Evolutionary conservation across 2,113 vertebrate species (phyloP).

Genomic region (Ctenomys sociabilis): DNA sequence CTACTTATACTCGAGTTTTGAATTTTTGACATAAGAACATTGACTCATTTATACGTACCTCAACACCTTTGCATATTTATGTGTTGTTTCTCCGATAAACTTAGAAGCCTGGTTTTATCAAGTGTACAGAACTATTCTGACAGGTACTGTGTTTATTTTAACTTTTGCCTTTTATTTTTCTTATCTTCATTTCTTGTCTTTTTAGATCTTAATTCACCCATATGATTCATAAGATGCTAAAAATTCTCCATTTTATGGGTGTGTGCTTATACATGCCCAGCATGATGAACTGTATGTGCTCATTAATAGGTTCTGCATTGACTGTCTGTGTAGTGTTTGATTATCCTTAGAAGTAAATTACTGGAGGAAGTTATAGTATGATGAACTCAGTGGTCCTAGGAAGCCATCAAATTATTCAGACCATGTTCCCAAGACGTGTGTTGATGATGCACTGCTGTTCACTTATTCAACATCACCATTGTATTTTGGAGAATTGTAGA

Average conservation of each 20-base stretch:
- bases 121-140: not conserved
- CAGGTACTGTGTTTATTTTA: not conserved
- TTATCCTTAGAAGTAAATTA: not conserved
- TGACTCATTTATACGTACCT: not conserved
- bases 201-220: not conserved
- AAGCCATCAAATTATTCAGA: not conserved
- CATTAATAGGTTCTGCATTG: not conserved
- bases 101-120: not conserved
- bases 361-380: not conserved
- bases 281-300: not conserved
- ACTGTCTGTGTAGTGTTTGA: not conserved
- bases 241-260: not conserved
- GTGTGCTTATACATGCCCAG: not conserved
- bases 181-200: not conserved
- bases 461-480: not conserved
- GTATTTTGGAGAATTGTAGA: not conserved
- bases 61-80: slow-evolving; percentile 10
- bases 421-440: not conserved
- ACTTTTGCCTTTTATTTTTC: not conserved
- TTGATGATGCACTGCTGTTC: not conserved
- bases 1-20: slow-evolving; percentile 10
- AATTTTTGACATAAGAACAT: not conserved
- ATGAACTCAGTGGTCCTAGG: not conserved
- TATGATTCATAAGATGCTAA: not conserved
- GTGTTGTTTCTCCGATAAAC: not conserved